These are phyloP conservation scores for Heliconius hortense DNA, from an alignment of 2,888 invertebrate genomes.

Conservation along the genomic window DNA sequence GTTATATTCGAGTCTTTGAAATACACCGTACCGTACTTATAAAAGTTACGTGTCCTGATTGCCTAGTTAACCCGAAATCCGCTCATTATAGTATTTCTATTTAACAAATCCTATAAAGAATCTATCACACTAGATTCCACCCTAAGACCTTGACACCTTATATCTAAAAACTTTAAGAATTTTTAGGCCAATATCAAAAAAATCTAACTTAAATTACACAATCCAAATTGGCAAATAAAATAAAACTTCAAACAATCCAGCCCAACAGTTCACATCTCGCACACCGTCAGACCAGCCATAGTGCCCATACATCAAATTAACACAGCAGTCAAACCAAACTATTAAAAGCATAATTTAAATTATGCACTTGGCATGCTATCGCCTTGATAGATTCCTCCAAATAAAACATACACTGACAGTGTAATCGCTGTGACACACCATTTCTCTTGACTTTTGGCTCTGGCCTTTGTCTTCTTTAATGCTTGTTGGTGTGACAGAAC, in stretches of 20 bases:
- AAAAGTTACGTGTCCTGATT: no score
- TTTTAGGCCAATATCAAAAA: not conserved
- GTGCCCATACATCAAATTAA: constrained; percentile 21
- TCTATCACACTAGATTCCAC: no score
- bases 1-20: not conserved
- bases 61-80: no score
- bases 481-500: not conserved
- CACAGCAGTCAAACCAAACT: constrained; percentile 19
- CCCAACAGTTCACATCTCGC: not conserved
- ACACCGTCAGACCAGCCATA: not conserved
- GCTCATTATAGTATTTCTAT: no score
- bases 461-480: not conserved
- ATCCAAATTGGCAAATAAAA: not conserved
- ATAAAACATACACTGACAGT: constrained; percentile 36
- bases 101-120: no score
- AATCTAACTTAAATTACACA: not conserved
- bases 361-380: constrained; percentile 27
- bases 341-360: constrained; percentile 33
- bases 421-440: constrained; percentile 37
- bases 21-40: no score
- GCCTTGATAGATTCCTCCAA: constrained; percentile 36
- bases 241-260: not conserved
- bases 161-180: not conserved
- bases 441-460: constrained; percentile 33
- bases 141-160: no score